Percentiles rank a stretch among this genome's conserved stretches.
Evolutionary conservation across 2,113 vertebrate genomes (phyloP).

Genomic region (Athene noctua): DNA sequence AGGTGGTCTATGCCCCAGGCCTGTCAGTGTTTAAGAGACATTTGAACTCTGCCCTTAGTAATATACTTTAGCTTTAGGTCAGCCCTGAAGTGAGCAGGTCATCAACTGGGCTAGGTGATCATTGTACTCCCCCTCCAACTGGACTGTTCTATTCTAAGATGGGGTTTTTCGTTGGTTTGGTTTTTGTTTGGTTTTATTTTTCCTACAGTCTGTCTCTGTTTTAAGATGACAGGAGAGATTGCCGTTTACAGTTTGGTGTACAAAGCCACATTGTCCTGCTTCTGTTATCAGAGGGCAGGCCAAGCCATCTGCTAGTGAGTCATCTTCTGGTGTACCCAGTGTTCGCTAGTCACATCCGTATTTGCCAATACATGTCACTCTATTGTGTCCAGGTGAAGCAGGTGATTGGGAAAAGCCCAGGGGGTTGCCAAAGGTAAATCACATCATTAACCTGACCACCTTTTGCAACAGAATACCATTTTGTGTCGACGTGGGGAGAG

Average conservation of each 20-base stretch:
- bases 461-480: background rate
- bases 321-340: background rate
- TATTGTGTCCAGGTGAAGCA: background rate
- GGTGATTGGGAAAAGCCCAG: background rate
- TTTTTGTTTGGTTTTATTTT: background rate
- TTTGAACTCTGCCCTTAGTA: background rate
- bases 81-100: background rate
- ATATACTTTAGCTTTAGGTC: background rate
- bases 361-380: background rate
- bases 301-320: background rate
- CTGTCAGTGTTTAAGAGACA: background rate
- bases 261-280: background rate
- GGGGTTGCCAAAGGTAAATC: background rate
- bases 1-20: background rate
- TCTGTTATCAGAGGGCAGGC: background rate
- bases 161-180: background rate
- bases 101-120: background rate
- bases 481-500: background rate
- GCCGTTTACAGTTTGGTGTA: background rate
- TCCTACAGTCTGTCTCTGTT: background rate
- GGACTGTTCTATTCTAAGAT: background rate
- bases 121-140: accelerated
- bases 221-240: background rate
- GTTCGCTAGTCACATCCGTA: background rate
- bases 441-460: background rate